Evolutionary conservation across 2,888 invertebrate species (phyloP), one percentile per base, ranked within the genome.

Genomic region (Pristionchus mayeri): DNA sequence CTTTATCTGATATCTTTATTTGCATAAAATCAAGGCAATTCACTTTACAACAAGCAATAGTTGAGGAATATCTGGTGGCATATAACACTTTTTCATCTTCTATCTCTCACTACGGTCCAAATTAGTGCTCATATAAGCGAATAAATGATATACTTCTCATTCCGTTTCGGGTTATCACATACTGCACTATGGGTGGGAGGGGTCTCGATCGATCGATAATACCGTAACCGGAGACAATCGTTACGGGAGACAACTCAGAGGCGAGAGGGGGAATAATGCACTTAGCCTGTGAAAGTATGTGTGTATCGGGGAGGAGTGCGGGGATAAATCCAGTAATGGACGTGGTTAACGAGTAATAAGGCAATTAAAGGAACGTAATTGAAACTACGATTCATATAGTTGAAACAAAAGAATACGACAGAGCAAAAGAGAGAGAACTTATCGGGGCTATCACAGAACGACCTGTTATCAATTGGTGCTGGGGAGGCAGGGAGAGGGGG

Each of bases 401-500:
- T 44, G 13, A 44, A 13, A 44, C 13, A 44, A 44, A 9, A 44
- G 13, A 44, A 44, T 44, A 9, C 13, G 6, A 44, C 6, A 44
- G 13, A 44, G 44, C 44, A n/a, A n/a, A n/a, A n/a, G 44, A 13
- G 44, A 44, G 44, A 44, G 44, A 44, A 44, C 44, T 44, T 44
- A 13, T 67, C 67, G 30, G 30, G 48, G 48, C 76, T 76, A 76
- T 76, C 76, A 76, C 76, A 76, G 76, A 16, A 24, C 18, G 76
- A 76, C 76, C 76, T 76, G 76, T 76, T 48, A 75, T 75, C 18
- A 48, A 75, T 75, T 76, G 76, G 48, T 76, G 27, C 30, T 3
- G 67, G 67, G 21, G 16, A 34, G 16, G 30, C 18, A 57, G n/a
- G 60, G 34, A 30, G 60, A 11, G 60, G 27, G 27, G 27, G 7